phyloP scores from a whole-genome alignment of 2,888 invertebrate species.

The Abrostola triplasia region DNA sequence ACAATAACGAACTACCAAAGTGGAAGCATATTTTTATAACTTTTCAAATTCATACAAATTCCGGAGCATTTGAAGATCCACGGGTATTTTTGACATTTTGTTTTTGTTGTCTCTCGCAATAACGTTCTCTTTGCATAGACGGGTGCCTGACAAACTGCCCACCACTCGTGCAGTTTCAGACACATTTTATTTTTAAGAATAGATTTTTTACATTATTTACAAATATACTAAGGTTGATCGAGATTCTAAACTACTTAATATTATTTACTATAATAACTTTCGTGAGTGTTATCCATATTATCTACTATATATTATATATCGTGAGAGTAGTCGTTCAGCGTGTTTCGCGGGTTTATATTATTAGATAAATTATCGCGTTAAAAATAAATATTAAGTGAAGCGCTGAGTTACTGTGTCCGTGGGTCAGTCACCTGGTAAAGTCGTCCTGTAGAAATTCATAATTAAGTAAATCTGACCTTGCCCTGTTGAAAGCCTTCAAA shows the following conservation, averaged over 20 bases:
- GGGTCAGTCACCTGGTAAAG: conserved; percentile 15
- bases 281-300: too few relatives aligned
- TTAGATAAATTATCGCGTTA: neutral
- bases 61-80: neutral
- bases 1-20: neutral
- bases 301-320: too few relatives aligned
- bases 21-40: neutral
- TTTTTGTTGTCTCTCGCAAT: conserved; percentile 7
- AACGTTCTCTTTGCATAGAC: conserved; percentile 4
- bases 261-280: too few relatives aligned
- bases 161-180: conserved; percentile 28
- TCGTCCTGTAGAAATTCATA: conserved; percentile 41
- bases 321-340: too few relatives aligned
- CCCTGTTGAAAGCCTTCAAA: conserved; percentile 21
- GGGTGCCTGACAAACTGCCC: conserved; percentile 29
- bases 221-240: too few relatives aligned
- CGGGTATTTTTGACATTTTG: conserved; percentile 17
- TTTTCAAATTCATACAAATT: neutral
- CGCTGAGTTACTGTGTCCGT: neutral
- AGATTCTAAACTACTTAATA: too few relatives aligned
- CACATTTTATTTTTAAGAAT: neutral
- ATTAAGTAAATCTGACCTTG: conserved; percentile 36
- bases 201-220: neutral
- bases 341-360: too few relatives aligned
- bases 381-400: neutral